Base-by-base conservation (phyloP, 2,888 invertebrate genomes). In the Muschampia staudingeri region DNA sequence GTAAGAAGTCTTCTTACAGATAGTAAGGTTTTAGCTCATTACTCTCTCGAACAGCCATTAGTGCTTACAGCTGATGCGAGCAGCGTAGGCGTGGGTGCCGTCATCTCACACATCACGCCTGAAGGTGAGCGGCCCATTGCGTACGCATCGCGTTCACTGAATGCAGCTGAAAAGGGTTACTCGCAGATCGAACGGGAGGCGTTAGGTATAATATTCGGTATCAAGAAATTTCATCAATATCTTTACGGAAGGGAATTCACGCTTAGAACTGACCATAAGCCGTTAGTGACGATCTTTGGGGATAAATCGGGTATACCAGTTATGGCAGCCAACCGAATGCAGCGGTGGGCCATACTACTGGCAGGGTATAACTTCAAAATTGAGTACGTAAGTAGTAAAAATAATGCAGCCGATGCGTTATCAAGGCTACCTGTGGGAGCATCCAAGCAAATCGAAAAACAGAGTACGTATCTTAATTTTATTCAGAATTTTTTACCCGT, bases 61-160 rank as follows among this genome's bases (percentile, higher is more conserved):
- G 14, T 61, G 6, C 30, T 61, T 8, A 61, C 61, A 19, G 61
- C 61, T 2, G 61, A 61, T 25, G 61, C 61, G 25, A 61, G 61
- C 61, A 61, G 61, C 16, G 61, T 61, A 12, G 61, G 61, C 25
- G 25, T 61, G 6, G 61, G 61, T n/a, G 61, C 61, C 25, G 61
- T 61, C 25, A 30, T 61, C 9, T 61, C 61, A 12, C 61, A 61
- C 61, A 9, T 61, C 25, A 61, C 61, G 11, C 61, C 61, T 5
- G 61, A 61, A 12, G 61, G 61, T 12, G 61, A 61, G 61, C 61
- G 61, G 61, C 61, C 61, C 25, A 30, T 61, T 7, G 61, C 61
- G 25, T 61, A 61, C 30, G 61, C 61, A 61, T 61, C 61, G 9
- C 61, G 61, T 11, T 61, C 61, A 2, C 61, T 61, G 11, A 61